Conservation (phyloP, 1,140 invertebrate genomes). For the Chionoecetes opilio region DNA sequence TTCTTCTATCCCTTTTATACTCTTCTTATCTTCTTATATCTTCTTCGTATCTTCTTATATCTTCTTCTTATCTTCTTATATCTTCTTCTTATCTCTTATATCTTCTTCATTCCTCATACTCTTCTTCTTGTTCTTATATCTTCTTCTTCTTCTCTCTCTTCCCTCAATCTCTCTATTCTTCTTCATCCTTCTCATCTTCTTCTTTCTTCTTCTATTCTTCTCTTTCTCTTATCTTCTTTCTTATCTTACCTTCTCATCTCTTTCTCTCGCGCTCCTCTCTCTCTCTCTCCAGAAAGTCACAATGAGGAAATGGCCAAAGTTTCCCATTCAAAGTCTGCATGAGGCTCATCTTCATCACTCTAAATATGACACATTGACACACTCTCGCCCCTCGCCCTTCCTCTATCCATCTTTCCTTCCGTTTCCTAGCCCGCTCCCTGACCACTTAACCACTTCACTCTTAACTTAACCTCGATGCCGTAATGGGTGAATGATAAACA, state of each 20-base stretch:
- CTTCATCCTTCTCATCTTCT: too few relatives aligned
- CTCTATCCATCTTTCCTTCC: background rate
- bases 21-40: too few relatives aligned
- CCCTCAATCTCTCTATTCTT: background rate
- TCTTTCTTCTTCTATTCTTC: too few relatives aligned
- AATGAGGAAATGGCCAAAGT: background rate
- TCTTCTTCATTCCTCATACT: background rate
- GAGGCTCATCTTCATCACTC: background rate
- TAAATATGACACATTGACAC: background rate
- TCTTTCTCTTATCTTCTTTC: too few relatives aligned
- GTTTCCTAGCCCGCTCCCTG: too few relatives aligned
- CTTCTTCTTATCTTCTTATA: too few relatives aligned
- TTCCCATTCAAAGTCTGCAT: background rate
- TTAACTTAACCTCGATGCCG: too few relatives aligned
- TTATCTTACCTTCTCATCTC: background rate
- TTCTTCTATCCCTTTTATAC: background rate
- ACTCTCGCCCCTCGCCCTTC: background rate
- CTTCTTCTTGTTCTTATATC: background rate
- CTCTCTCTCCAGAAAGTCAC: background rate
- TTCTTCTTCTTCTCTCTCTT: background rate
- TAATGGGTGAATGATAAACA: too few relatives aligned
- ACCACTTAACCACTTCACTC: too few relatives aligned
- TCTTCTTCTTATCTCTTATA: too few relatives aligned
- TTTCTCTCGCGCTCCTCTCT: background rate
- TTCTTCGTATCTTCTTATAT: too few relatives aligned